A percentile compares a stretch with the other conserved stretches of the same genome.
Evolutionary conservation across 2,113 vertebrate genomes (phyloP).

Genomic region (Peromyscus leucopus): DNA sequence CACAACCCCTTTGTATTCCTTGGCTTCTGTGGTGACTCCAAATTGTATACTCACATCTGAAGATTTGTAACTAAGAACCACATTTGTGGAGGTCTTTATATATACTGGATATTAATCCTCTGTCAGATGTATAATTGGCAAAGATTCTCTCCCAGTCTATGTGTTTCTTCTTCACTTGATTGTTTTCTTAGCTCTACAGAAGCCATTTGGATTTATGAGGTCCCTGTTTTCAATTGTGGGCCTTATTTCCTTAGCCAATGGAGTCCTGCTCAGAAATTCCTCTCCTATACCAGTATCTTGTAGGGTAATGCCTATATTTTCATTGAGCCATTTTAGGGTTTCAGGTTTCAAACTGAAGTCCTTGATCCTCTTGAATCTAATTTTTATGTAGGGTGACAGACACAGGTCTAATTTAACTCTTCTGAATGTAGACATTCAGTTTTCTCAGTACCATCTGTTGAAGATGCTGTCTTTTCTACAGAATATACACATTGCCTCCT

Average conservation of each 20-base stretch:
- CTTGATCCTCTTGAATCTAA: neutral
- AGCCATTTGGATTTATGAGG: neutral
- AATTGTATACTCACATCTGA: neutral
- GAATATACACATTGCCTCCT: neutral
- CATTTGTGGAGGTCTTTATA: neutral
- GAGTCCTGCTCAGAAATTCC: neutral
- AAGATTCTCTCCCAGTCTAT: neutral
- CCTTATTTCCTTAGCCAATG: neutral
- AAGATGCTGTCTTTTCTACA: neutral
- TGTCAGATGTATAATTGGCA: neutral
- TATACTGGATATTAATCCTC: neutral
- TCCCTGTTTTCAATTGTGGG: neutral
- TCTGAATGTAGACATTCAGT: neutral
- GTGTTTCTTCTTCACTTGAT: neutral
- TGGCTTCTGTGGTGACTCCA: neutral
- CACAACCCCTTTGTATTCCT: neutral
- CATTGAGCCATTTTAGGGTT: neutral
- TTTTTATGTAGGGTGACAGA: neutral
- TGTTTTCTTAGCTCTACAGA: neutral
- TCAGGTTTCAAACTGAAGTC: neutral
- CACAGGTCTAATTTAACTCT: neutral
- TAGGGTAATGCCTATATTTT: neutral
- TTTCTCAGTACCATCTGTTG: neutral
- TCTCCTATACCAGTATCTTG: neutral
- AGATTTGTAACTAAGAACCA: neutral